Evolutionary conservation across 2,797 vertebrate species (phyloP).

Genomic region (Salarias fasciatus): DNA sequence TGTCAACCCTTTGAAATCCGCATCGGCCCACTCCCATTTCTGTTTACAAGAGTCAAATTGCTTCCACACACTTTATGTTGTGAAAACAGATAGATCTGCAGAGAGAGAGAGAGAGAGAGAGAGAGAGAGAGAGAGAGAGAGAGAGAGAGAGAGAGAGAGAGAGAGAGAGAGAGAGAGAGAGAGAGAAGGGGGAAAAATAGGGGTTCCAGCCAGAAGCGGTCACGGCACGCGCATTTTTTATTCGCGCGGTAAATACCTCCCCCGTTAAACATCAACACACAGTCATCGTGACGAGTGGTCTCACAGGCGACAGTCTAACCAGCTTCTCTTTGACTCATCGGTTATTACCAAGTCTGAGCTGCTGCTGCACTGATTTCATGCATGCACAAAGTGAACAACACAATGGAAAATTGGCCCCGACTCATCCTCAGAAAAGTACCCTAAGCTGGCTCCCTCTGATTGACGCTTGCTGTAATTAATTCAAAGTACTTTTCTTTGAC

Average conservation of each 20-base stretch:
- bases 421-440: slow-evolving; percentile 9
- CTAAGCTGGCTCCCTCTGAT: slow-evolving; percentile 20
- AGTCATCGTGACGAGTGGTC: slow-evolving; percentile 58
- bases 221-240: slow-evolving; percentile 28
- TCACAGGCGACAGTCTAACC: slow-evolving; percentile 55
- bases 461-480: slow-evolving; percentile 38
- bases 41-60: slow-evolving; percentile 78
- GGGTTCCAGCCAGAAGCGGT: slow-evolving; percentile 32
- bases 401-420: slow-evolving; percentile 33
- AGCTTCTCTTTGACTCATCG: slow-evolving; percentile 58
- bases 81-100: slow-evolving; percentile 44
- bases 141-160: slow-evolving; percentile 3
- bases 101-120: slow-evolving; percentile 6
- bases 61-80: slow-evolving; percentile 72
- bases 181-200: slow-evolving; percentile 13
- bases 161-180: slow-evolving; percentile 25
- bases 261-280: slow-evolving; percentile 63
- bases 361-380: slow-evolving; percentile 35
- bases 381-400: slow-evolving; percentile 39
- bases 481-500: neutral
- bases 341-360: slow-evolving; percentile 23
- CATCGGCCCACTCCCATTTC: slow-evolving; percentile 60
- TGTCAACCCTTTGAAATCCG: slow-evolving; percentile 57
- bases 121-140: slow-evolving; percentile 23
- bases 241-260: slow-evolving; percentile 54